Evolutionary conservation across 2,888 invertebrate species (phyloP).

Genomic region (Mermis nigrescens): DNA sequence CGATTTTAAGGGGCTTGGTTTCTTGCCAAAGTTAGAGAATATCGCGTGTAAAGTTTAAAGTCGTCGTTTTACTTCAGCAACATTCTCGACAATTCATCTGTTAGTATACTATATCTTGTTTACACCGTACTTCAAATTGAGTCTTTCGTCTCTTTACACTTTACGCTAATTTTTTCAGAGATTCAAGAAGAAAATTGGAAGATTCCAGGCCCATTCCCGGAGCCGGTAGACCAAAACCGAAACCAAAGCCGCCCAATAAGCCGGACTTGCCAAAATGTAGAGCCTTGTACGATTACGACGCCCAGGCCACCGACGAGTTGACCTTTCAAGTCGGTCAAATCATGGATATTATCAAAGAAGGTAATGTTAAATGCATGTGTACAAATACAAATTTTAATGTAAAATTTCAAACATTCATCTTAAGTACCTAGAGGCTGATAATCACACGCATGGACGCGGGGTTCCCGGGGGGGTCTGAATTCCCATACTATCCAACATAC

Average conservation of each 20-base stretch:
- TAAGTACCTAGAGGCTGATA: neutral
- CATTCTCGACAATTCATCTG: too few relatives aligned
- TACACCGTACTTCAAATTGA: too few relatives aligned
- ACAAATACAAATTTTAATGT: neutral
- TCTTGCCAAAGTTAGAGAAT: too few relatives aligned
- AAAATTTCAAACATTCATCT: neutral
- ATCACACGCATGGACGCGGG: too few relatives aligned
- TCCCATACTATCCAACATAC: too few relatives aligned
- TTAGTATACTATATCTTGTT: too few relatives aligned
- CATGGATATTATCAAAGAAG: slow-evolving; percentile 44
- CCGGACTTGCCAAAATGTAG: slow-evolving; percentile 33
- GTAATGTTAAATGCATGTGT: slow-evolving; percentile 27
- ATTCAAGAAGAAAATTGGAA: neutral
- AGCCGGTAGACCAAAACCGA: slow-evolving; percentile 34
- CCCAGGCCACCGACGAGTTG: slow-evolving; percentile 48
- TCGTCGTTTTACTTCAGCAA: too few relatives aligned
- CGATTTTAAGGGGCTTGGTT: too few relatives aligned
- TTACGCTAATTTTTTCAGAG: slow-evolving; percentile 10
- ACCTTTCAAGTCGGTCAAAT: slow-evolving; percentile 44
- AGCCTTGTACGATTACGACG: slow-evolving; percentile 45
- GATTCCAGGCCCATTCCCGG: slow-evolving; percentile 29
- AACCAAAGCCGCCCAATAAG: slow-evolving; percentile 33
- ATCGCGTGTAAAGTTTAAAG: too few relatives aligned
- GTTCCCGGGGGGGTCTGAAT: too few relatives aligned
- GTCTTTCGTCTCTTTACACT: too few relatives aligned